phyloP scores from a whole-genome alignment of 2,888 invertebrate species.

The Adelognathus sp. region DNA sequence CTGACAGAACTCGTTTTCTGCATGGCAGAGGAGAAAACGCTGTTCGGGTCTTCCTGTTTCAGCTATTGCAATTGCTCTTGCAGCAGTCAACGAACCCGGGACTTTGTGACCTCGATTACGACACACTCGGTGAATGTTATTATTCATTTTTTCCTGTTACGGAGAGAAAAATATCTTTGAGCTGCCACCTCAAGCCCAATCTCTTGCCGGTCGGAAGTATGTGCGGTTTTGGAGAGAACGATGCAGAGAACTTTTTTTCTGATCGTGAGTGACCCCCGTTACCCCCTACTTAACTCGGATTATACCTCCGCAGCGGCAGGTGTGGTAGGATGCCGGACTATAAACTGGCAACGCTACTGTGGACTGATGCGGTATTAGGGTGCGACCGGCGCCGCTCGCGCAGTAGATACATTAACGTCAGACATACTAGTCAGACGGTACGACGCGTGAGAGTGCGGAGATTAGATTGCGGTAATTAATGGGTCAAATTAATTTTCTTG shows the following conservation, averaged over 20 bases:
- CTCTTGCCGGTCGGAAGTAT: no score
- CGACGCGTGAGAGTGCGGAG: constrained; percentile 30
- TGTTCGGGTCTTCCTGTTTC: constrained; percentile 44
- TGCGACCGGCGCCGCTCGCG: background rate
- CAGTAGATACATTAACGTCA: constrained; percentile 32
- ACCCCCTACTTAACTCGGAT: background rate
- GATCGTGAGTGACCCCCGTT: background rate
- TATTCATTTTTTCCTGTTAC: background rate
- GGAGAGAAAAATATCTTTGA: no score
- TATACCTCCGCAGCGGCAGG: background rate
- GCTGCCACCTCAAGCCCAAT: no score
- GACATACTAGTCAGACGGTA: constrained; percentile 35
- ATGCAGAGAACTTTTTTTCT: background rate
- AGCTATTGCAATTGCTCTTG: constrained; percentile 1
- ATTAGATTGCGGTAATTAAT: constrained; percentile 37
- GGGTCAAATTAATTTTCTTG: constrained; percentile 46
- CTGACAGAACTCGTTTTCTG: constrained; percentile 22
- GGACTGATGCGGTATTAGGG: background rate
- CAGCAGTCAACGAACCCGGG: constrained; percentile 13
- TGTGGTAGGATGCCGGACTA: constrained; percentile 26
- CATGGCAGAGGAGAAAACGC: constrained; percentile 23
- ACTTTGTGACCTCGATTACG: constrained; percentile 32
- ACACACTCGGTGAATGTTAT: background rate
- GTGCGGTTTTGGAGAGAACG: no score
- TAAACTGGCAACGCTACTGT: constrained; percentile 33